Evolutionary conservation across 1,140 invertebrate genomes (phyloP), one percentile per base, ranked within the genome.

Genomic region (Stegodyphus dumicola): DNA sequence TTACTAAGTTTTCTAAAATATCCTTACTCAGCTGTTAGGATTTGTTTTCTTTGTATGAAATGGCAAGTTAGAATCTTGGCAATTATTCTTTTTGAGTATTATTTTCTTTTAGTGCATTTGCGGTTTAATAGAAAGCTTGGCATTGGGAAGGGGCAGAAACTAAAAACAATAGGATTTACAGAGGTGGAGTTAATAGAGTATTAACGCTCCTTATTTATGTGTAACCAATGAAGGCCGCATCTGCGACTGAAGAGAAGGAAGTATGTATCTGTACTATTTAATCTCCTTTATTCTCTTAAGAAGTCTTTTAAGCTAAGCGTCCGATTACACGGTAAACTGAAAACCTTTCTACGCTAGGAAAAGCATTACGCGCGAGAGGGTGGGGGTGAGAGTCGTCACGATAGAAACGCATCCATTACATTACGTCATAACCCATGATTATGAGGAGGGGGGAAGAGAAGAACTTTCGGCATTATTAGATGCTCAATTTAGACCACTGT

Each of bases 361-460:
- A 64, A 76, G 65, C 77, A 70, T 73, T 17, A 71, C 54, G 65
- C 71, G 65, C 17, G 18, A 81, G 67, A 56, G 73, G 49, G 54
- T 33, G 33, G 33, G 33, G 33, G 33, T 33, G 73, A 81, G 69
- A 73, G 49, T 54, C 53, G 80, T 83, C 80, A 83, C 80, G 80
- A 56, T 65, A 75, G 17, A 83, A 83, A 53, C 80, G 71, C 70
- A 83, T 83, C 80, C 80, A 83, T 83, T 83, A 83, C 49, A n/a
- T 15, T 52, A 54, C 56, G 80, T 83, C 80, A 83, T 18, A 67
- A 17, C 65, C 11, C 33, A 33, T 33, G 33, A 33, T 33, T 33
- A 33, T 33, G 33, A 33, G 33, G 33, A 33, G 33, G 33, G 33
- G 33, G 15, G 15, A 60, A 10, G 9, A 1, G 56, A 60, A 10